These are phyloP conservation scores for Microctenopoma lineatum DNA, from an alignment of 2,797 vertebrate species.

Conservation along the genomic window DNA sequence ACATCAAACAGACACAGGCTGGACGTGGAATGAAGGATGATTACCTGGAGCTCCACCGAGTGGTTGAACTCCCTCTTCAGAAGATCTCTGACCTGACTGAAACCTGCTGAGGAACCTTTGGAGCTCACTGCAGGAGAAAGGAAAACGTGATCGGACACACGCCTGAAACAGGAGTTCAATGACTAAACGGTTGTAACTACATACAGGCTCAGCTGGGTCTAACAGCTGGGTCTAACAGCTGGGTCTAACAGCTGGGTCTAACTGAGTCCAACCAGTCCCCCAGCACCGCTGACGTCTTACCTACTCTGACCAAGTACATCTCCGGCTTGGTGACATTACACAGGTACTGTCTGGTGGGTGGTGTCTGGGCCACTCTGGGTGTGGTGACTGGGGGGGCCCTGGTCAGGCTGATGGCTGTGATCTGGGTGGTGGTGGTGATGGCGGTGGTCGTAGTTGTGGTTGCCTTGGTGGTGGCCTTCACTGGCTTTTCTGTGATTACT, in stretches of 20 bases:
- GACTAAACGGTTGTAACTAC: too few relatives aligned
- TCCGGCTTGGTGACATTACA: conserved; percentile 91
- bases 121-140: conserved; percentile 84
- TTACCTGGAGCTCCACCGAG: conserved; percentile 92
- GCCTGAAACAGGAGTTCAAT: too few relatives aligned
- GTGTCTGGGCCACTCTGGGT: conserved; percentile 76
- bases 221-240: too few relatives aligned
- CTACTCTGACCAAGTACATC: conserved; percentile 90
- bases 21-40: too few relatives aligned
- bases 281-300: conserved; percentile 78
- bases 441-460: conserved; percentile 48
- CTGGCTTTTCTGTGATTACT: conserved; percentile 44
- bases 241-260: too few relatives aligned
- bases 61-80: conserved; percentile 90
- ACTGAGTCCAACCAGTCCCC: neutral
- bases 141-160: conserved; percentile 3
- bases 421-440: conserved; percentile 57
- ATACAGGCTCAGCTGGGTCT: too few relatives aligned
- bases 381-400: conserved; percentile 70
- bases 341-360: conserved; percentile 85
- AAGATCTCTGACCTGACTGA: conserved; percentile 88
- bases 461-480: conserved; percentile 6
- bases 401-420: conserved; percentile 70
- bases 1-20: too few relatives aligned
- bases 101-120: conserved; percentile 84